phyloP scores from a whole-genome alignment of 2,797 vertebrate species.

The Mus spretus region DNA sequence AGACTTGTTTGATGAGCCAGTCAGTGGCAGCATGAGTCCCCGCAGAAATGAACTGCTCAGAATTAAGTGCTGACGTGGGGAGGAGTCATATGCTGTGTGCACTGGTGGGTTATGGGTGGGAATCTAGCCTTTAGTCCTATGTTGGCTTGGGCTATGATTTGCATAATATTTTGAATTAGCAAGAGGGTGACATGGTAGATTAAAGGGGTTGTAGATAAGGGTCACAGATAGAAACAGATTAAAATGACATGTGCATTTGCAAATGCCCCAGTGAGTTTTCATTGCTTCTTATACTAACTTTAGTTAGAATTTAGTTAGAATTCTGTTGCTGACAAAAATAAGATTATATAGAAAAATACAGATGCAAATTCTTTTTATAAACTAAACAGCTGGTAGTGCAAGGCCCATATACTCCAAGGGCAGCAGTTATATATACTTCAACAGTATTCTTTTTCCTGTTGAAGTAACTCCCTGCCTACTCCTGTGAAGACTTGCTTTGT shows the following conservation, averaged over 20 bases:
- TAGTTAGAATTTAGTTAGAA: not conserved
- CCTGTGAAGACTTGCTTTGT: not conserved
- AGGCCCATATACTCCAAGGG: not conserved
- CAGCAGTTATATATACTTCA: not conserved
- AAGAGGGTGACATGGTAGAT: not conserved
- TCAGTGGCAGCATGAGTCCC: not conserved
- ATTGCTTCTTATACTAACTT: not conserved
- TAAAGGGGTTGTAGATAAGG: not conserved
- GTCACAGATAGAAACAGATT: not conserved
- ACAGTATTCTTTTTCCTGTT: not conserved
- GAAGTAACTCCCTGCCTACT: not conserved
- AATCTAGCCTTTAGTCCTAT: not conserved
- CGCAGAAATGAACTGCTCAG: conserved; percentile 20
- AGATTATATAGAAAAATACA: conserved; percentile 10
- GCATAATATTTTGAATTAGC: not conserved
- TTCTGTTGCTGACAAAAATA: conserved; percentile 20
- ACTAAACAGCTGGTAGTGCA: not conserved
- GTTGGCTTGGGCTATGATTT: not conserved
- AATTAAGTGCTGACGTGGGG: not conserved
- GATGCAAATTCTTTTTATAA: conserved; percentile 43
- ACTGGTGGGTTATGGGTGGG: not conserved
- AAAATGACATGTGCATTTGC: not conserved
- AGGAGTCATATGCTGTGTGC: not conserved
- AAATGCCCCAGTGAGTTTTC: not conserved
- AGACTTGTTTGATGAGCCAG: not conserved